phyloP scores from a whole-genome alignment of 2,113 vertebrate species.

The Chaetorhynchus papuensis region DNA sequence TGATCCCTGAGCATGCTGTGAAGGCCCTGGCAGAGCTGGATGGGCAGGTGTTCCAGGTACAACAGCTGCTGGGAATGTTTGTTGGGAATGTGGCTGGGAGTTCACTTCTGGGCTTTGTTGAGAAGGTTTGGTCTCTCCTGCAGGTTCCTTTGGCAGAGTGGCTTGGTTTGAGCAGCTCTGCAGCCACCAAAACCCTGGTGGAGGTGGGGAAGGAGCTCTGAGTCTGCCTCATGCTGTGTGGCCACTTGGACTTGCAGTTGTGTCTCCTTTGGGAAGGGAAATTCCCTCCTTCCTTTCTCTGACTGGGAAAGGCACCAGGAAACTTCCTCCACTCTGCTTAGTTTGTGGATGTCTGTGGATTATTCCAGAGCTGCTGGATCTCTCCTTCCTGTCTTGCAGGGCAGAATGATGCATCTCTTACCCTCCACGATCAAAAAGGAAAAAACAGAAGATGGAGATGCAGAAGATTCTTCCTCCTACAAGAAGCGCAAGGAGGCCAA shows the following conservation, averaged over 20 bases:
- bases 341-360: not conserved
- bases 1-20: conserved; percentile 92
- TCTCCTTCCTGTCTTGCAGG: conserved; percentile 64
- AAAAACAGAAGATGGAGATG: conserved; percentile 51
- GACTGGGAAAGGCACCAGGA: not conserved
- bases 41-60: conserved; percentile 93
- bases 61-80: not conserved
- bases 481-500: conserved; percentile 88
- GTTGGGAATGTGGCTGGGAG: rapidly evolving
- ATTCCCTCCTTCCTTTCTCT: not conserved
- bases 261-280: not conserved
- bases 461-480: conserved; percentile 79
- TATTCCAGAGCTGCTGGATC: not conserved
- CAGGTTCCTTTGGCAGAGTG: not conserved
- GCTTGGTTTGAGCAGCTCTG: not conserved
- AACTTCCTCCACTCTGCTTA: not conserved
- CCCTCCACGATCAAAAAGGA: conserved; percentile 90
- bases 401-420: conserved; percentile 90
- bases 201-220: not conserved
- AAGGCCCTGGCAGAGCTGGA: conserved; percentile 85
- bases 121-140: not conserved
- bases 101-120: not conserved
- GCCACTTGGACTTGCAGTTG: not conserved
- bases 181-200: not conserved
- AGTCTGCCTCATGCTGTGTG: rapidly evolving